Conservation (phyloP, 1,140 invertebrate species). For the Drosophila albomicans region DNA sequence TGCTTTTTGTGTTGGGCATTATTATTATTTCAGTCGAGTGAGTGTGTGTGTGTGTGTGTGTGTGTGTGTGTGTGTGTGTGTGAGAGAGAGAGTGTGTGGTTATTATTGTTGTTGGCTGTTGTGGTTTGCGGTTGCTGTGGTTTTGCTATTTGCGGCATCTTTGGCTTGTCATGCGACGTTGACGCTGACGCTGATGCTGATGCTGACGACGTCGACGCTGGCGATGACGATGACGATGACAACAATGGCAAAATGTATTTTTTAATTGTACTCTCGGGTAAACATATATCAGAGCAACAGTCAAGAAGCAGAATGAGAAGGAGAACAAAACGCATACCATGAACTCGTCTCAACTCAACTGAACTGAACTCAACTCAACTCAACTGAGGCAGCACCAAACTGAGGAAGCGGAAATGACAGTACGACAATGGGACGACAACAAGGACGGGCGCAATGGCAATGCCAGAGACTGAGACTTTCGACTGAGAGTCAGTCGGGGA, state of each 20-base stretch:
- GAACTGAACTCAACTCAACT: conserved; percentile 51
- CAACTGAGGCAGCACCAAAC: conserved; percentile 52
- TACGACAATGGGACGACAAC: conserved; percentile 54
- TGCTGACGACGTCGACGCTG: conserved; percentile 52
- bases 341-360: conserved; percentile 49
- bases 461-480: conserved; percentile 36
- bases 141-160: conserved; percentile 75
- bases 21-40: conserved; percentile 61
- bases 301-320: conserved; percentile 11
- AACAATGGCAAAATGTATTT: conserved; percentile 80
- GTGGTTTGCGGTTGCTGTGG: conserved; percentile 49
- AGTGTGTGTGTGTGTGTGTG: conserved; percentile 9
- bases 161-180: conserved; percentile 69
- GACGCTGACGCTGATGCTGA: conserved; percentile 26
- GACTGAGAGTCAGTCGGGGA: neutral
- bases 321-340: conserved; percentile 42
- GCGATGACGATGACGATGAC: conserved; percentile 58
- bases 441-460: conserved; percentile 45
- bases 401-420: conserved; percentile 80
- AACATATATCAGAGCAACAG: conserved; percentile 73
- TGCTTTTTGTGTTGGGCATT: conserved; percentile 42
- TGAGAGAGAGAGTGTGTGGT: conserved; percentile 15
- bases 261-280: conserved; percentile 81
- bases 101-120: conserved; percentile 43
- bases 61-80: conserved; percentile 5